These are phyloP conservation scores for Mesocentrotus franciscanus DNA, from an alignment of 53 echinoderm and acorn worm genomes.

Conservation along the genomic window DNA sequence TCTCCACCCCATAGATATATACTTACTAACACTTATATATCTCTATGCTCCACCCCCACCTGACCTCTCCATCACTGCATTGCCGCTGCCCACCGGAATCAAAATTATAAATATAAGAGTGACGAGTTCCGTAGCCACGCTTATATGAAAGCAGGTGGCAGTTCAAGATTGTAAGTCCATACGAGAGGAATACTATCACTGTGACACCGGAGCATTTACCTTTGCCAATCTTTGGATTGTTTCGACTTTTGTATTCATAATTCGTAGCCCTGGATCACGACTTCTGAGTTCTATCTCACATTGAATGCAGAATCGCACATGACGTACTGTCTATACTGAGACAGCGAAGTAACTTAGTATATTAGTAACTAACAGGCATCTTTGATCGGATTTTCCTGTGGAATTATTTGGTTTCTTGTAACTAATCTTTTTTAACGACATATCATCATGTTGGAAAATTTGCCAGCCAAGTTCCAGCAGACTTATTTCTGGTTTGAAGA, in stretches of 20 bases:
- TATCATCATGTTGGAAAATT: slow-evolving; percentile 79
- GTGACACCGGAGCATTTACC: neutral
- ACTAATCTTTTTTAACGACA: neutral
- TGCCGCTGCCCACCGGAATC: slow-evolving; percentile 2
- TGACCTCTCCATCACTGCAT: neutral
- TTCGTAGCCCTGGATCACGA: no score
- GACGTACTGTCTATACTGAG: no score
- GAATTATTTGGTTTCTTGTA: neutral
- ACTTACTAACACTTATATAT: no score
- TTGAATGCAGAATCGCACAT: no score
- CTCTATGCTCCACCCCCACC: no score
- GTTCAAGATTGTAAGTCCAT: neutral
- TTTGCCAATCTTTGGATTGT: no score
- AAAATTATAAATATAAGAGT: neutral
- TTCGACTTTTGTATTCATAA: no score
- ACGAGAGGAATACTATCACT: neutral
- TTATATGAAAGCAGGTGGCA: neutral
- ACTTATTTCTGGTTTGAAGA: slow-evolving; percentile 88
- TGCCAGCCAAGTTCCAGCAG: slow-evolving; percentile 82
- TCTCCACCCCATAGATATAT: no score
- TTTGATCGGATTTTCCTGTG: neutral
- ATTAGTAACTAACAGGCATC: no score
- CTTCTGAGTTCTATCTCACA: no score
- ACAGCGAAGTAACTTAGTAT: no score
- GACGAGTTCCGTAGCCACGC: neutral